Percentiles rank a stretch among this genome's conserved stretches.
phyloP scores from a whole-genome alignment of 2,797 vertebrate genomes.

The Micrastur ruficollis region DNA sequence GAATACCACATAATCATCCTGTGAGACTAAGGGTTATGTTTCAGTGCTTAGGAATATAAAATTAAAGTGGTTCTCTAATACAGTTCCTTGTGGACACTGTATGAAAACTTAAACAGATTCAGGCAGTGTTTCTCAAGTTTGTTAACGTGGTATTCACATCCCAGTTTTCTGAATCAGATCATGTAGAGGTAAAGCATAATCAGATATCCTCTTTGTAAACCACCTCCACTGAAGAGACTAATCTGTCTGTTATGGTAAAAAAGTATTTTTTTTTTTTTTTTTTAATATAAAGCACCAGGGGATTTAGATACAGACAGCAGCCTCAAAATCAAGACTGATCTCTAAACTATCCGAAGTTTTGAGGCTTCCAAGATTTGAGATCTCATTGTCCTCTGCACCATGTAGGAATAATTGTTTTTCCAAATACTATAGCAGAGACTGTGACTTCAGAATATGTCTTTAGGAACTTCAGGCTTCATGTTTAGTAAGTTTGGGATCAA shows the following conservation, averaged over 20 bases:
- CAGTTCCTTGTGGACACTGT: not conserved
- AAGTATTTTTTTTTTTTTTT: not conserved
- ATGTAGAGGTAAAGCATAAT: not conserved
- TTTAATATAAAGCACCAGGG: not conserved
- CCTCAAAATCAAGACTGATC: not conserved
- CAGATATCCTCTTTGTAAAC: not conserved
- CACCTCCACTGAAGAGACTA: not conserved
- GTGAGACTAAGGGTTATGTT: not conserved
- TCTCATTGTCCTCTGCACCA: not conserved
- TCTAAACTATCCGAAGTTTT: not conserved
- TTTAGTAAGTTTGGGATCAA: not conserved
- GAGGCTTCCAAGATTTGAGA: not conserved
- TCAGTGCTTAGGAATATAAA: not conserved
- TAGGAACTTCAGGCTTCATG: not conserved
- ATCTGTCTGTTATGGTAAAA: not conserved
- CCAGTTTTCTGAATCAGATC: not conserved
- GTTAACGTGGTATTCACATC: not conserved
- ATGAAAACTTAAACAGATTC: not conserved
- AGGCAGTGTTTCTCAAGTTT: not conserved
- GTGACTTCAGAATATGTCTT: not conserved
- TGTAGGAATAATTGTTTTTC: not conserved
- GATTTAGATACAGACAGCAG: not conserved
- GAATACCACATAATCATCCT: not conserved
- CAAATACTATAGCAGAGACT: not conserved
- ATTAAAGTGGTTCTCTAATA: not conserved